Percentiles rank a stretch among this genome's conserved stretches.
Evolutionary conservation across 1,140 invertebrate genomes (phyloP).

Genomic region (Halotydeus destructor): DNA sequence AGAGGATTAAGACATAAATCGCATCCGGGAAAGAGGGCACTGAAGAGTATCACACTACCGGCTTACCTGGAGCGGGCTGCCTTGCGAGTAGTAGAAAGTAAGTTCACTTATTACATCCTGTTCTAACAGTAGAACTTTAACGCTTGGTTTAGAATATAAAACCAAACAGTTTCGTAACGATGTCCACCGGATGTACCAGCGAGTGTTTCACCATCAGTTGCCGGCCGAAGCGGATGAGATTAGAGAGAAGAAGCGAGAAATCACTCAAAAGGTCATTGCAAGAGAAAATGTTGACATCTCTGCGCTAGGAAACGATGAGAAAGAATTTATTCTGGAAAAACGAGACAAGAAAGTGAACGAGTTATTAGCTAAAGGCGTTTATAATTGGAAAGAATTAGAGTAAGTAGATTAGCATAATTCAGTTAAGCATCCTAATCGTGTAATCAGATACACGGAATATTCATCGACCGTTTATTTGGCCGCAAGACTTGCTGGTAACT

Average conservation of each 20-base stretch:
- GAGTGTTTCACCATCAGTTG: background rate
- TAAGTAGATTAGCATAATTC: too few species aligned
- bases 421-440: too few species aligned
- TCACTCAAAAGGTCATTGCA: background rate
- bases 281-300: background rate
- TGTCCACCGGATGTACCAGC: background rate
- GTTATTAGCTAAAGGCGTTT: background rate
- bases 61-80: background rate
- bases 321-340: background rate
- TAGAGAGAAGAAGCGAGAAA: background rate
- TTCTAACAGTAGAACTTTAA: background rate
- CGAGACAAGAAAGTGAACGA: background rate
- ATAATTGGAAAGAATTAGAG: background rate
- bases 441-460: constrained; percentile 33
- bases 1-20: background rate
- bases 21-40: background rate
- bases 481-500: constrained; percentile 43
- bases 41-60: background rate
- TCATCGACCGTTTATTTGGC: constrained; percentile 44
- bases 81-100: background rate
- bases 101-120: background rate
- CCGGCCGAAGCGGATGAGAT: background rate
- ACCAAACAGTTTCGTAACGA: background rate
- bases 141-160: background rate
- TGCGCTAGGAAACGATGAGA: background rate